These are phyloP conservation scores for Synergus japonicus DNA, from an alignment of 2,888 invertebrate genomes.

Conservation along the genomic window DNA sequence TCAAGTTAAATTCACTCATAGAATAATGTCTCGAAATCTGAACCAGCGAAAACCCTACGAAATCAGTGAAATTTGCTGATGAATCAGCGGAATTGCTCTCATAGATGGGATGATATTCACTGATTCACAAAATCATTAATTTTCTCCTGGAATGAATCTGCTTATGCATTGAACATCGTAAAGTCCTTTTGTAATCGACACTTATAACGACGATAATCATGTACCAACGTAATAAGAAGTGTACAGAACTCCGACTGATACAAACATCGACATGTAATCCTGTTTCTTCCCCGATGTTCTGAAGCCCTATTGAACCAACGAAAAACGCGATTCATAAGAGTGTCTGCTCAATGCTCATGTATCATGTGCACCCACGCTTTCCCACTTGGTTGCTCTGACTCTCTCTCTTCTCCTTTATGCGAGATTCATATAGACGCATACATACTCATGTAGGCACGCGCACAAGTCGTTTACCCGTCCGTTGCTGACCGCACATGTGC, in stretches of 20 bases:
- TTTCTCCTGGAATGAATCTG: no score
- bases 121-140: no score
- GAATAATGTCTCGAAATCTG: no score
- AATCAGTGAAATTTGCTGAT: no score
- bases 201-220: background rate
- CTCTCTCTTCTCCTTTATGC: constrained; percentile 9
- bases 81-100: no score
- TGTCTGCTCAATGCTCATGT: constrained; percentile 61
- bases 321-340: constrained; percentile 68
- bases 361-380: constrained; percentile 68
- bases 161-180: no score
- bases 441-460: constrained; percentile 25
- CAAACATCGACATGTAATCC: background rate
- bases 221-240: constrained; percentile 33
- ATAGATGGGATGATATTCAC: no score
- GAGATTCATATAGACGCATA: constrained; percentile 2
- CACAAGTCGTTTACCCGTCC: constrained; percentile 20
- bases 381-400: constrained; percentile 29
- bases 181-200: background rate
- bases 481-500: constrained; percentile 23
- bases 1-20: no score
- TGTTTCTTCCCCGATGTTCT: background rate
- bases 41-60: no score
- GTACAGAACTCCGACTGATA: background rate
- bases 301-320: constrained; percentile 58